Evolutionary conservation across 2,113 vertebrate species (phyloP), one percentile per base, ranked within the genome.

Genomic region (Talpa occidentalis): DNA sequence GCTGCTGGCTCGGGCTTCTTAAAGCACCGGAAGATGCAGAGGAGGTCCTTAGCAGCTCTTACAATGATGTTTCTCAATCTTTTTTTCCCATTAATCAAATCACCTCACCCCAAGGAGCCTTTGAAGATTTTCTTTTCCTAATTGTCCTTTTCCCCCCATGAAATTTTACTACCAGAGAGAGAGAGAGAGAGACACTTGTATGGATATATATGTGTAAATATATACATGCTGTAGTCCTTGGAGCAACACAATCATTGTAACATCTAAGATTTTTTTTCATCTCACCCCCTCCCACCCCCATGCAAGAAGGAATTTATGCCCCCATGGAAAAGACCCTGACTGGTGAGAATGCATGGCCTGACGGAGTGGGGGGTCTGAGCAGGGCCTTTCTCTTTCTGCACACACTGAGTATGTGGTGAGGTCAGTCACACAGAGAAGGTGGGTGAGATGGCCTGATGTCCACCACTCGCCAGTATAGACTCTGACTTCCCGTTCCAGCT

Each of bases 131-230:
- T 42, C 35, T 74, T 59, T 44, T 24, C 44, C 67, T 62, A n/a
- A 52, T 86, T 37, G 32, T 22, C 32, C 9, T 83, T 67, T 78
- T 87, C 54, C 22, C 54, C 22, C 44, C 17, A 3, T 74, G 52
- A 86, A 93, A 69, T 67, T 44, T 26, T 59, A 73, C 52, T 44
- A 56, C 14, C 17, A 80, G 35, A 78, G 72, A 54, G 82, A 62
- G 56, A 59, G 54, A 56, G 56, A 59, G 56, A 24, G 56, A 59
- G 56, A 59, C 4, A 60, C 16, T 15, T 52, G 7, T 17, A 17
- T 52, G 14, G 49, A 17, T 52, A 52, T 17, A 49, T 21, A n/a
- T 49, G 35, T 72, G 47, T 32, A 47, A 17, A 4, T 12, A 19
- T 80, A 8, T 19, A n/a, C 66, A 24, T 16, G 12, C 47, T 62